phyloP scores from a whole-genome alignment of 2,888 invertebrate species.

The Machimus rusticus region DNA sequence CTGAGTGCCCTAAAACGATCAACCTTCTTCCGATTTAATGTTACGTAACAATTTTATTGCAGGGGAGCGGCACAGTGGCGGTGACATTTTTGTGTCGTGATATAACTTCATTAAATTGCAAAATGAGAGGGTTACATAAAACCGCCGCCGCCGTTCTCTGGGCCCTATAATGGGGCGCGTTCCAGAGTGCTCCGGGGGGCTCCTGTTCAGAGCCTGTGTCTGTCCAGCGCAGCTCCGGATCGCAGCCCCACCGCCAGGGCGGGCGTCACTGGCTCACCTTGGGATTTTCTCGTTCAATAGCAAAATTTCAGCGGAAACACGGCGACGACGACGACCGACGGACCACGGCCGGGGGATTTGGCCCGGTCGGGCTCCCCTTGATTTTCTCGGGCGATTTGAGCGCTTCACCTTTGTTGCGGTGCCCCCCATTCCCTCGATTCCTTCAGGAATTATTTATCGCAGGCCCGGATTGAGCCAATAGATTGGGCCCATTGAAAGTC shows the following conservation, averaged over 20 bases:
- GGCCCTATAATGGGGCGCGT: neutral
- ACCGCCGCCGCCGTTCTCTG: neutral
- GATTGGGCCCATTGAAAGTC: neutral
- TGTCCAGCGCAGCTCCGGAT: neutral
- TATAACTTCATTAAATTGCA: slow-evolving; percentile 47
- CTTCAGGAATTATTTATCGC: neutral
- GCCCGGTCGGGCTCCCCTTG: neutral
- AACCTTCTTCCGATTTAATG: neutral
- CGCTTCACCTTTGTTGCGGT: neutral
- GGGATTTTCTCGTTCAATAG: neutral
- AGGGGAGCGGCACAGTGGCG: neutral
- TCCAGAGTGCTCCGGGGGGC: neutral
- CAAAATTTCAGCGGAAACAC: neutral
- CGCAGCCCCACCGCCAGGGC: neutral
- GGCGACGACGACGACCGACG: neutral
- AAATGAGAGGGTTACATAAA: slow-evolving; percentile 45
- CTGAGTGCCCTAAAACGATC: neutral
- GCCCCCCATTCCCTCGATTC: neutral
- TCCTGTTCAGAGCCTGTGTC: neutral
- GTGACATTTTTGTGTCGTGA: slow-evolving; percentile 42
- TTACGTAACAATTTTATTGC: slow-evolving; percentile 18
- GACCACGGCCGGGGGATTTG: neutral
- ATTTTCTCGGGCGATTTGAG: neutral
- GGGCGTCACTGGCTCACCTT: neutral
- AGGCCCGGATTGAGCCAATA: neutral